Conservation (phyloP, 2,888 invertebrate species). For the Parascotia fuliginaria region DNA sequence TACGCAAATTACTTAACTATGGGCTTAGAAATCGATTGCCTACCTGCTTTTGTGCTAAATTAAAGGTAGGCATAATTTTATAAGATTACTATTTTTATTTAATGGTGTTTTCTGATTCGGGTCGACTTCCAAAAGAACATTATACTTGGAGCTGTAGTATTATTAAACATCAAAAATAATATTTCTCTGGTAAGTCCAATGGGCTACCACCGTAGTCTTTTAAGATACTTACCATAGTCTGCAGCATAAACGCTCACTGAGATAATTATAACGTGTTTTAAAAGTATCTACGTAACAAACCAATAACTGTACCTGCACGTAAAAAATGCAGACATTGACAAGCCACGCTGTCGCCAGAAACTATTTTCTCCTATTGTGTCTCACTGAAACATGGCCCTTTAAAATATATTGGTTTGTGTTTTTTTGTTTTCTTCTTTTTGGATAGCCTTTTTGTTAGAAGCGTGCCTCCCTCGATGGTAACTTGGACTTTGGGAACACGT, state of each 20-base stretch:
- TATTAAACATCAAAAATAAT: neutral
- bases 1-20: slow-evolving; percentile 69
- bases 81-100: slow-evolving; percentile 28
- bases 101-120: slow-evolving; percentile 9
- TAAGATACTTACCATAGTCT: neutral
- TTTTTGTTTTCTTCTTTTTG: slow-evolving; percentile 60
- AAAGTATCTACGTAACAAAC: slow-evolving; percentile 17
- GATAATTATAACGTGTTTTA: slow-evolving; percentile 24
- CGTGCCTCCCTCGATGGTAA: slow-evolving; percentile 68
- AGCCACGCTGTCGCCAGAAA: slow-evolving; percentile 69
- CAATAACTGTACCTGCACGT: slow-evolving; percentile 30
- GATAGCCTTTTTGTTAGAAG: slow-evolving; percentile 67
- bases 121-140: slow-evolving; percentile 1
- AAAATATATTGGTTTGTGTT: slow-evolving; percentile 69
- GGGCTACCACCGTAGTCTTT: neutral
- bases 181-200: neutral
- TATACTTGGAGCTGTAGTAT: neutral
- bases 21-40: slow-evolving; percentile 44
- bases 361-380: slow-evolving; percentile 73
- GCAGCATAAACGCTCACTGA: slow-evolving; percentile 11
- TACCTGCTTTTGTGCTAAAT: slow-evolving; percentile 41
- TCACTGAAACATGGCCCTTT: slow-evolving; percentile 71
- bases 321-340: slow-evolving; percentile 57
- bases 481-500: slow-evolving; percentile 63
- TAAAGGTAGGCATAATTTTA: slow-evolving; percentile 31